Base-by-base conservation (phyloP, 2,113 vertebrate species). In the Coregonus clupeaformis region DNA sequence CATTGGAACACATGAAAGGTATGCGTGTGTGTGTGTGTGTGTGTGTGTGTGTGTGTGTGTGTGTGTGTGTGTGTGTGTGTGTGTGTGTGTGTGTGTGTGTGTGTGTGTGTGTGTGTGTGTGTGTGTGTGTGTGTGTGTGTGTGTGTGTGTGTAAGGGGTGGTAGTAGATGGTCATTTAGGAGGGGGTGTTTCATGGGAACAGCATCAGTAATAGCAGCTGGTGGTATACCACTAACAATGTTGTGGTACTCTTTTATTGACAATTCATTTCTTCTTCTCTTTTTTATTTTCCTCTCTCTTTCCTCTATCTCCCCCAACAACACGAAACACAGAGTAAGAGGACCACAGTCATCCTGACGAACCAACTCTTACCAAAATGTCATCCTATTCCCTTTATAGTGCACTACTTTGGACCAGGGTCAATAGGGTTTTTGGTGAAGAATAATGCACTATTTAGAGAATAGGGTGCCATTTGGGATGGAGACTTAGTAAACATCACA, bases 151-250 rank as follows among this genome's bases (percentile, higher is more conserved):
- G 30, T 14, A 11, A 71, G 62, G 25, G 49, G 60, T 52, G 18
- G 20, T 20, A 62, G 32, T 60, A 66, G 68, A 52, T 22, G 78
- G 65, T 69, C 63, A 72, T 76, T 63, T 55, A 74, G 82, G 81
- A 85, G 77, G 86, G 83, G 83, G 81, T 80, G 66, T 77, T 89
- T 76, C 91, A 85, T 93, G 91, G 89, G 92, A 93, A 92, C 87
- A 85, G 75, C 85, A 89, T 88, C 87, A 85, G 87, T 87, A 77
- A 87, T 82, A 88, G 89, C 86, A 85, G 84, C 84, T 77, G 76
- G 91, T 32, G 92, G 92, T 91, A 82, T 75, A 89, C 91, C 92
- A 86, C 91, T 90, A 92, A 93, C 85, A 84, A 90, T 85, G 81
- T 82, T 92, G 91, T 42, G 92, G 92, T 84, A 79, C 82, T 84